Base-by-base conservation (phyloP, 2,888 invertebrate species). In the Apomyelois bistriatella region DNA sequence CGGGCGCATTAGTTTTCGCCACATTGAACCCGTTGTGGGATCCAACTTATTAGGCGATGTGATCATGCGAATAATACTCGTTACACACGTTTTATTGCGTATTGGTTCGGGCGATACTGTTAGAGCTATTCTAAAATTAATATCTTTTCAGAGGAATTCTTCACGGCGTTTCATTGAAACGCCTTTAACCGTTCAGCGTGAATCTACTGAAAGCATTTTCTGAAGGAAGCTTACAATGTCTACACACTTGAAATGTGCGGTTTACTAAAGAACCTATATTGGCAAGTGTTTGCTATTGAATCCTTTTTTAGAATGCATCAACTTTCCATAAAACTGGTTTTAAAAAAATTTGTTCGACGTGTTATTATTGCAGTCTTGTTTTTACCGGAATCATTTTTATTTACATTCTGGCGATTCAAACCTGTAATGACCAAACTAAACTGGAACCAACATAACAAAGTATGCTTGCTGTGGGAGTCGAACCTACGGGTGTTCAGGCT, bases 31-130 rank as follows among this genome's bases (percentile, higher is more conserved):
- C 82, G 79, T 80, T 84, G 85, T 78, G 82, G 83, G 82, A 83
- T 85, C 85, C 85, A 82, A 86, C 87, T 89, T 88, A 89, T 89
- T 89, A 89, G 85, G 86, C 76, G 82, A 85, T 82, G 76, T 82
- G 85, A 85, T 87, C 88, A 86, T 81, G 87, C 89, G 89, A 82
- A 79, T 84, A 85, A 88, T 82, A 81, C 82, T 70, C 84, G 82
- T 77, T 84, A 83, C 82, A 84, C 84, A 86, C 82, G 81, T 86
- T 87, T 87, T 88, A 87, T 87, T 87, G 84, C 82, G 80, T 77
- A 81, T 82, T 79, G 83, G 73, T 70, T 74, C 69, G 69, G 66
- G 70, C 74, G 76, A 79, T 83, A 80, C 74, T 69, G 70, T 72
- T 73, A 68, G 58, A 76, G 68, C 70, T 71, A 70, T 76, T 65